Percentiles rank a stretch among this genome's conserved stretches.
These are phyloP conservation scores for Drosophila neocordata DNA, from an alignment of 1,140 invertebrate species.

Conservation along the genomic window DNA sequence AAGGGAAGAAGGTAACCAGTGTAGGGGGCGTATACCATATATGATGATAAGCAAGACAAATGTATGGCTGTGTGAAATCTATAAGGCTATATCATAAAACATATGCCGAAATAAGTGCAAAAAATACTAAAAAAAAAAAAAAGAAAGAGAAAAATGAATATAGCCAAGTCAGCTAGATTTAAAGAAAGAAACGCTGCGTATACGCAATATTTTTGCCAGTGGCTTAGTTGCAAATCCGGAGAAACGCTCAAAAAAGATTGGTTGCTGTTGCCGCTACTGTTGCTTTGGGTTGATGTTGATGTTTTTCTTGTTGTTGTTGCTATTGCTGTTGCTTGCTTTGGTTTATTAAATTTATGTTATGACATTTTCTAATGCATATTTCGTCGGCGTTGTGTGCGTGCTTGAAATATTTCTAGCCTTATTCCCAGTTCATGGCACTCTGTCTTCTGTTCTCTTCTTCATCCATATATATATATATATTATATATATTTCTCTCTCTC, in stretches of 20 bases:
- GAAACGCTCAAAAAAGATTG: conserved; percentile 45
- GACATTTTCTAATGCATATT: conserved; percentile 78
- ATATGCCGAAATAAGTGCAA: conserved; percentile 51
- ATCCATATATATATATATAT: background rate
- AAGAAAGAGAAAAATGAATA: conserved; percentile 19
- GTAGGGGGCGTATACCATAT: too few relatives aligned
- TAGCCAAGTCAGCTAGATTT: conserved; percentile 65
- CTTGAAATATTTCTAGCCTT: conserved; percentile 58
- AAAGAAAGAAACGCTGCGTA: conserved; percentile 41
- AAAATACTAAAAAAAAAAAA: background rate
- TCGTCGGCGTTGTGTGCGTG: conserved; percentile 65
- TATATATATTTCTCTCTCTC: background rate
- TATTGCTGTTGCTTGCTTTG: conserved; percentile 36
- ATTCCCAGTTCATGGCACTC: conserved; percentile 14
- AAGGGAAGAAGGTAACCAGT: too few relatives aligned
- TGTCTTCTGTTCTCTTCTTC: background rate
- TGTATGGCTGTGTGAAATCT: conserved; percentile 67
- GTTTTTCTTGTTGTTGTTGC: conserved; percentile 3
- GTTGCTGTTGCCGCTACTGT: conserved; percentile 36
- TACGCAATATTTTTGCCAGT: conserved; percentile 58
- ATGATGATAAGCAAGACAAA: conserved; percentile 73
- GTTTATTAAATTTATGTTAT: conserved; percentile 80
- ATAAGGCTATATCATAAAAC: conserved; percentile 74
- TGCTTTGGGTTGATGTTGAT: background rate
- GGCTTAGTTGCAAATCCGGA: conserved; percentile 42